Conservation (phyloP, 2,797 vertebrate genomes). For the Oceanodroma leucorhoa region DNA sequence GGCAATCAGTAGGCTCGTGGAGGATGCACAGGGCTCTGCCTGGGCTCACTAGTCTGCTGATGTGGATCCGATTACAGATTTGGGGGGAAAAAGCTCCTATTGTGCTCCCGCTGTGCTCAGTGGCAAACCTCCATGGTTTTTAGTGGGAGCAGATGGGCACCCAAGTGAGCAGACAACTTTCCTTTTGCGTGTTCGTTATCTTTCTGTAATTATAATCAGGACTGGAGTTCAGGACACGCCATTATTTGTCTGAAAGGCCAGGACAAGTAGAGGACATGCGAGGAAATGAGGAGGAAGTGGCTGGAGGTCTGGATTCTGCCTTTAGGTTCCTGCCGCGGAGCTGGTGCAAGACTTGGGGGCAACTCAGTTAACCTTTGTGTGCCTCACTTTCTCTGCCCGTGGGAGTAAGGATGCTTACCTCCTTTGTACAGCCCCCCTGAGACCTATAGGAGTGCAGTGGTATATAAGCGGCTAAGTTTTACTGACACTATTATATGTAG, state of each 20-base stretch:
- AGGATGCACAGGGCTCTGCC: neutral
- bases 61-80: neutral
- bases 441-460: neutral
- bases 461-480: neutral
- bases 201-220: neutral
- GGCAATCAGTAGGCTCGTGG: neutral
- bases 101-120: neutral
- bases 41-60: neutral
- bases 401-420: neutral
- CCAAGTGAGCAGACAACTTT: neutral
- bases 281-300: neutral
- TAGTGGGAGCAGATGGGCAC: neutral
- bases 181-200: neutral
- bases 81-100: fast-evolving
- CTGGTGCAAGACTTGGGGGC: neutral
- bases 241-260: neutral
- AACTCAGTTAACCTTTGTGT: neutral
- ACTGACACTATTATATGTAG: neutral
- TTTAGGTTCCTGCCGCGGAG: neutral
- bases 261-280: neutral
- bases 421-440: neutral
- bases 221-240: neutral
- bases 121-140: neutral
- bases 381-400: neutral
- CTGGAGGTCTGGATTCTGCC: neutral